Base-by-base conservation (phyloP, 1,140 invertebrate species). In the Drosophila kikkawai region DNA sequence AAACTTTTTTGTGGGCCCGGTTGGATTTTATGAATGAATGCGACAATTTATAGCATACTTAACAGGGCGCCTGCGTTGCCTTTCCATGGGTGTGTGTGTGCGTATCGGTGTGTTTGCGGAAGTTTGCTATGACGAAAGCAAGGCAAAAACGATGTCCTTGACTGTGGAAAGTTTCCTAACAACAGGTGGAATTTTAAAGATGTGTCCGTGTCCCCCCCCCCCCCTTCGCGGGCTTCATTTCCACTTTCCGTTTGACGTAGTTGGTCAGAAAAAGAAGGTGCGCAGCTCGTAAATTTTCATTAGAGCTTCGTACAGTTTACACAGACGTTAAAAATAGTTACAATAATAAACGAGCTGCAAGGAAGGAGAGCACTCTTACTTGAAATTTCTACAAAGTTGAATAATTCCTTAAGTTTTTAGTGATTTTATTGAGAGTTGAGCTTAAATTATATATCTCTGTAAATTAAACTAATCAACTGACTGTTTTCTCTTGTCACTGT, bases 21-120 rank as follows among this genome's bases (percentile, higher is more conserved):
- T 70, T 70, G 29, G 50, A 26, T 79, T 88, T 88, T 84, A 90
- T 90, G 85, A 90, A 90, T 91, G 86, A 88, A 85, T 19, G 58
- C 45, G 47, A 41, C 48, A 81, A 79, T 75, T 53, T 59, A 82
- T 88, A 88, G 85, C 85, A 90, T 88, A 90, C 81, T 85, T 88
- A 67, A 15, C 39, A 76, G 85, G 67, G 85, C 85, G 85, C 85
- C 51, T 85, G 85, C 85, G 84, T 84, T 73, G 51, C 39, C 58
- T 12, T n/a, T 53, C 4, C 12, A 7, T 39, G 50, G 17, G 41
- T 51, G 44, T 70, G 59, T 36, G 36, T 57, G 48, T 36, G 56
- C 45, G 32, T 58, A 34, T 73, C 48, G n/a, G 56, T 67, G 63
- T 50, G 45, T 69, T 67, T 42, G 80, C 71, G 69, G 56, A 75